Evolutionary conservation across 1,140 invertebrate genomes (phyloP).

Genomic region (Rhyacophila brunnea): DNA sequence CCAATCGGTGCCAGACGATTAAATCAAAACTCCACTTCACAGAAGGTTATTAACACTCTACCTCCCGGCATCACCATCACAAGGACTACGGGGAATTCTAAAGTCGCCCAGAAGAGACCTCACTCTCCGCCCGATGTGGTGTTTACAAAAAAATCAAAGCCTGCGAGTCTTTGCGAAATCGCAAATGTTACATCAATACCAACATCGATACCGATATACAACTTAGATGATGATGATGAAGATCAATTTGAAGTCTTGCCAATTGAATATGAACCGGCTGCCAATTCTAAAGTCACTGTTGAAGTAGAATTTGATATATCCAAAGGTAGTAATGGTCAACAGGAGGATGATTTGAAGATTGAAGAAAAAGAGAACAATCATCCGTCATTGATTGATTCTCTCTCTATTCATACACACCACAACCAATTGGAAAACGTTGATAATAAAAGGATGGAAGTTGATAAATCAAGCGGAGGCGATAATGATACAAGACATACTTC

Average conservation of each 20-base stretch:
- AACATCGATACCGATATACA: not conserved
- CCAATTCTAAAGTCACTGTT: not conserved
- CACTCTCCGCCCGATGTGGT: constrained; percentile 6
- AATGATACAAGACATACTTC: no score
- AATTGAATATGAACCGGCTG: not conserved
- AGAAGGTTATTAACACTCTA: constrained; percentile 7
- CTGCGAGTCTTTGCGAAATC: not conserved
- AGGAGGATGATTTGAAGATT: not conserved
- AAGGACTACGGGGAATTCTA: not conserved
- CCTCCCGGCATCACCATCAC: constrained; percentile 15
- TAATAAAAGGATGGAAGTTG: no score
- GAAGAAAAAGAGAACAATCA: not conserved
- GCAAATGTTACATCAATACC: not conserved
- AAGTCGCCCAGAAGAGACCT: not conserved
- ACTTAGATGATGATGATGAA: constrained; percentile 29
- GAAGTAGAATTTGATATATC: not conserved
- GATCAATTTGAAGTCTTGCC: not conserved
- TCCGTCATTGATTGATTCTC: not conserved
- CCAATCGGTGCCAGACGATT: no score
- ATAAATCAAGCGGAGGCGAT: no score
- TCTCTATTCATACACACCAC: no score
- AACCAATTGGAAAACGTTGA: no score
- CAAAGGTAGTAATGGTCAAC: not conserved
- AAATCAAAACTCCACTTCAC: not conserved
- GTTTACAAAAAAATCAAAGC: not conserved